These are phyloP conservation scores for Myiotriccus ornatus DNA, from an alignment of 2,797 vertebrate genomes.

Conservation along the genomic window DNA sequence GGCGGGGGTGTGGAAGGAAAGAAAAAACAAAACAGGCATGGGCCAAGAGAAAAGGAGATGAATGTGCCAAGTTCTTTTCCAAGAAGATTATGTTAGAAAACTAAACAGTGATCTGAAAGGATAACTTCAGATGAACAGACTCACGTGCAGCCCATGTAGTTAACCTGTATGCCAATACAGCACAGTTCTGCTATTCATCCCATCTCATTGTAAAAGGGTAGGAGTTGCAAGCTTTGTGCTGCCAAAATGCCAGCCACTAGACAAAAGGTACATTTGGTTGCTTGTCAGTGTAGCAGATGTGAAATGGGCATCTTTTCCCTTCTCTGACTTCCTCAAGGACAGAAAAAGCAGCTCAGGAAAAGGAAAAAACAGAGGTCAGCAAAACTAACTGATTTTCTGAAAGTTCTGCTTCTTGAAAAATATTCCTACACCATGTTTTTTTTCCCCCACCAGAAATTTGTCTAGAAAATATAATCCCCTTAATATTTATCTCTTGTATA, in stretches of 20 bases:
- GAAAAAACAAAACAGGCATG: not conserved
- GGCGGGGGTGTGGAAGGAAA: not conserved
- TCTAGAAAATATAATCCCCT: not conserved
- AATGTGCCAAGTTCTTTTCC: not conserved
- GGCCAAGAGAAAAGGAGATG: not conserved
- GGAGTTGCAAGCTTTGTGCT: slow-evolving; percentile 13
- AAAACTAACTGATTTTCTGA: not conserved
- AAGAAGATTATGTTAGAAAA: slow-evolving; percentile 26
- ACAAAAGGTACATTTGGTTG: slow-evolving; percentile 68
- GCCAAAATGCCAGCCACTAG: slow-evolving; percentile 46
- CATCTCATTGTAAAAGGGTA: slow-evolving; percentile 19
- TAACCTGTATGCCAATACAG: slow-evolving; percentile 30
- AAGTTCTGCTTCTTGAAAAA: not conserved
- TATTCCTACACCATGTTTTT: not conserved
- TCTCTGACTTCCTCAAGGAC: slow-evolving; percentile 68
- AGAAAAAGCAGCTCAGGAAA: slow-evolving; percentile 9
- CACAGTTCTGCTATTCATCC: slow-evolving; percentile 40
- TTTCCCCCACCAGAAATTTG: not conserved
- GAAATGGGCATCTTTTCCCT: slow-evolving; percentile 44
- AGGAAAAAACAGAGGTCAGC: not conserved
- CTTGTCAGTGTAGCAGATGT: slow-evolving; percentile 72
- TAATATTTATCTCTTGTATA: not conserved
- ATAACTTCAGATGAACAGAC: slow-evolving; percentile 31
- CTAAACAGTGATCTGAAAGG: slow-evolving; percentile 31
- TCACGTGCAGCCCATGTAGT: slow-evolving; percentile 39